These are phyloP conservation scores for Drosophila nr. perissopoda DNA, from an alignment of 2,888 invertebrate species.

Conservation along the genomic window DNA sequence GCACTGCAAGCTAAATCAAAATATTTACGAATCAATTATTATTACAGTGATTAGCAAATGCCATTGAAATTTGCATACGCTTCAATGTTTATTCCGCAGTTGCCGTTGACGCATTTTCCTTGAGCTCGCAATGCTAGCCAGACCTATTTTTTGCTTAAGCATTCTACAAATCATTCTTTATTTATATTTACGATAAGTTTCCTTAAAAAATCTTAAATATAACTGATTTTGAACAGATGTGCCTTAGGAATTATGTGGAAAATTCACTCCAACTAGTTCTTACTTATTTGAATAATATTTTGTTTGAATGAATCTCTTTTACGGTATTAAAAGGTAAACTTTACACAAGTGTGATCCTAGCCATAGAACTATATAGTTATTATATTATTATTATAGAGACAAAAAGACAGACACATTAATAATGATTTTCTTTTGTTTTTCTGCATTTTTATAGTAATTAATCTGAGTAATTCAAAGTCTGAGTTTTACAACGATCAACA, in stretches of 20 bases:
- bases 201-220: constrained; percentile 1
- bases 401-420: neutral
- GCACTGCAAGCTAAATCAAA: constrained; percentile 66
- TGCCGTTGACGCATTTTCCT: constrained; percentile 36
- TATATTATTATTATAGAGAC: neutral
- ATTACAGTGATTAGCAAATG: constrained; percentile 66
- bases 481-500: neutral
- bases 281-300: too few species aligned
- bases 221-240: neutral
- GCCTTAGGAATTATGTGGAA: neutral
- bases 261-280: neutral
- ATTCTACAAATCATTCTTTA: neutral
- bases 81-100: constrained; percentile 42
- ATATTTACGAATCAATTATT: constrained; percentile 80
- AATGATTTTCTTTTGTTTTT: neutral
- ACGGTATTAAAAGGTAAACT: neutral
- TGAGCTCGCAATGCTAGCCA: constrained; percentile 1
- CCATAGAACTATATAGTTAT: neutral
- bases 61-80: constrained; percentile 50
- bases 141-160: neutral
- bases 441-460: neutral
- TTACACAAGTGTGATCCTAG: neutral
- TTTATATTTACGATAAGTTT: constrained; percentile 9
- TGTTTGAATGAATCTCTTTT: neutral
- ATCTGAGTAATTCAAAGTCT: neutral